phyloP scores from a whole-genome alignment of 2,888 invertebrate genomes.

The Pharmacophagus antenor region DNA sequence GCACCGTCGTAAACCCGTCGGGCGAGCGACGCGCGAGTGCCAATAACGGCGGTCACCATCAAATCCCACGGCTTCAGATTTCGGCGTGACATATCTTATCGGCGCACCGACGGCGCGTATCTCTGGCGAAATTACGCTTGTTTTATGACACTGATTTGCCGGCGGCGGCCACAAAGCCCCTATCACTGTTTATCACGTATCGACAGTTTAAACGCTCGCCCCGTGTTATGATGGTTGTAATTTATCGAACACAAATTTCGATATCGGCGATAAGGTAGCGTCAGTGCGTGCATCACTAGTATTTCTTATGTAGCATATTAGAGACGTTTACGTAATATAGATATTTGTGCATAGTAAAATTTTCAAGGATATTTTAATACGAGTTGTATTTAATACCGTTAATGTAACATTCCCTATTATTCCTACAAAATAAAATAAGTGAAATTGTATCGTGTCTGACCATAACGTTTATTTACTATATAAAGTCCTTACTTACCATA shows the following conservation, averaged over 20 bases:
- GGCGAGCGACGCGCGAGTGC: constrained; percentile 42
- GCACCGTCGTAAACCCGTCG: constrained; percentile 35
- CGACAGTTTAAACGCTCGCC: constrained; percentile 62
- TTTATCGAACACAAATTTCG: constrained; percentile 78
- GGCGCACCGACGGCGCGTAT: constrained; percentile 58
- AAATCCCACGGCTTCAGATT: constrained; percentile 79
- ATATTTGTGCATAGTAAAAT: too few species aligned
- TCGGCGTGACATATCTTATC: constrained; percentile 74
- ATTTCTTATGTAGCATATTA: neutral
- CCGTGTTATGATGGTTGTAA: constrained; percentile 76
- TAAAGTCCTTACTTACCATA: too few species aligned
- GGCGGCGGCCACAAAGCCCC: constrained; percentile 71
- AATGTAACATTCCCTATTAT: too few species aligned
- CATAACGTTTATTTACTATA: too few species aligned
- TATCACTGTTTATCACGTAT: constrained; percentile 50
- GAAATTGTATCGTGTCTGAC: too few species aligned
- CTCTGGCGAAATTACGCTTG: constrained; percentile 75
- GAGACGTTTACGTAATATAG: too few species aligned
- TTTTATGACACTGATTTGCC: constrained; percentile 79
- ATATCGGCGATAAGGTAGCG: constrained; percentile 65
- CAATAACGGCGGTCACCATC: constrained; percentile 58
- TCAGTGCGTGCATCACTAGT: constrained; percentile 40
- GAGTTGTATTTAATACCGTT: too few species aligned
- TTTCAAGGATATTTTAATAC: too few species aligned
- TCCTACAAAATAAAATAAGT: too few species aligned